Evolutionary conservation across 2,888 invertebrate species (phyloP).

Genomic region (Leptinotarsa tumamoca): DNA sequence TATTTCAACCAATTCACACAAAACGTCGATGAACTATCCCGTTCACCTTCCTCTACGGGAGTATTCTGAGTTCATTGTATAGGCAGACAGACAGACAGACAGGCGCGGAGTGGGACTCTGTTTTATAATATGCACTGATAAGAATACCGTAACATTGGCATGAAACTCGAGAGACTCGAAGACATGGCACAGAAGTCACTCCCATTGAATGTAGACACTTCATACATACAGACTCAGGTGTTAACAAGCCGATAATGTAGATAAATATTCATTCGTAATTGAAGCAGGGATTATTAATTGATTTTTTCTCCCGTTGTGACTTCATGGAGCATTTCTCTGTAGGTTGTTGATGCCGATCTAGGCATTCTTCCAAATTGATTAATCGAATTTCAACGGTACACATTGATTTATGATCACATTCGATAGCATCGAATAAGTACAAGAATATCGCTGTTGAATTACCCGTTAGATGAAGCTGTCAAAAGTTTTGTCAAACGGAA

Average conservation of each 20-base stretch:
- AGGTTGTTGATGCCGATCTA: constrained; percentile 1
- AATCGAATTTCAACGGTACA: constrained; percentile 22
- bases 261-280: constrained; percentile 12
- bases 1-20: too few species aligned
- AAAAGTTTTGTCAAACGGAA: neutral
- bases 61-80: too few species aligned
- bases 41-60: too few species aligned
- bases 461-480: constrained; percentile 5
- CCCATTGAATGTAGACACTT: neutral
- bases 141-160: too few species aligned
- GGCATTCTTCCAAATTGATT: constrained; percentile 20
- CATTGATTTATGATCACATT: constrained; percentile 8
- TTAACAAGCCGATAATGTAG: constrained; percentile 7
- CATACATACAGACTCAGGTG: constrained; percentile 2
- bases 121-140: too few species aligned
- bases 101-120: too few species aligned
- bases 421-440: constrained; percentile 1
- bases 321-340: neutral
- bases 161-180: too few species aligned
- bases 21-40: too few species aligned
- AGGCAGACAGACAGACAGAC: too few species aligned
- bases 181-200: constrained; percentile 8
- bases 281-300: constrained; percentile 10
- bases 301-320: neutral
- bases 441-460: neutral